Base-by-base conservation (phyloP, 2,888 invertebrate species). In the Nemotelus pantherinus region DNA sequence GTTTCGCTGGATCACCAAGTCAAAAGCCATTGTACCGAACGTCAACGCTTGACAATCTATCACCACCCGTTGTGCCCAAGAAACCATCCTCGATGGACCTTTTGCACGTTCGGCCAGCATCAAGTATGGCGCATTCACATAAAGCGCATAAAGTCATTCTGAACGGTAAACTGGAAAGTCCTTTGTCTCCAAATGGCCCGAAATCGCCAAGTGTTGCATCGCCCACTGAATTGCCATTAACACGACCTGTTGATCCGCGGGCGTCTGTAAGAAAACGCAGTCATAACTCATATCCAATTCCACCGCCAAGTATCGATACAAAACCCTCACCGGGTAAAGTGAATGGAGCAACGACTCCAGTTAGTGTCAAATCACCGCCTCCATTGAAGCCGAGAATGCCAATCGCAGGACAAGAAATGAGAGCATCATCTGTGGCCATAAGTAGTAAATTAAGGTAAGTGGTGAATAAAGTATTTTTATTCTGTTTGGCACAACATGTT, bases 1-100 rank as follows among this genome's bases (percentile, higher is more conserved):
- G 87, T 78, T 87, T 88, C 80, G 87, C 88, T 2, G 87, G 87
- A 4, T 86, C 87, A 10, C 84, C 87, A 2, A 84, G 85, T 55
- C 84, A 86, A 2, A 86, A 85, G 78, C 44, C 83, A 6, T 80
- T 82, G 45, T 81, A 82, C 80, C 81, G 82, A 50, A 77, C 81
- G 5, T 78, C 81, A 9, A 80, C 80, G 44, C 57, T 80, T 65
- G 80, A 80, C 39, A 82, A 80, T 77, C 39, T 80, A n/a, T 77
- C 78, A 48, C 87, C 87, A 3, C 82, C 86, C 74, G 83, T 86
- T 79, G 84, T 87, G 45, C 80, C 80, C 76, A 86, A 85, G 77
- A 87, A 87, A 80, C 87, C 87, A 50, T 75, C 70, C 45, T 82
- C 83, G 39, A 82, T 82, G 70, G 84, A 84, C 50, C 79, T 85